Evolutionary conservation across 2,113 vertebrate genomes (phyloP), one percentile per base, ranked within the genome.

Genomic region (Bombycilla garrulus): DNA sequence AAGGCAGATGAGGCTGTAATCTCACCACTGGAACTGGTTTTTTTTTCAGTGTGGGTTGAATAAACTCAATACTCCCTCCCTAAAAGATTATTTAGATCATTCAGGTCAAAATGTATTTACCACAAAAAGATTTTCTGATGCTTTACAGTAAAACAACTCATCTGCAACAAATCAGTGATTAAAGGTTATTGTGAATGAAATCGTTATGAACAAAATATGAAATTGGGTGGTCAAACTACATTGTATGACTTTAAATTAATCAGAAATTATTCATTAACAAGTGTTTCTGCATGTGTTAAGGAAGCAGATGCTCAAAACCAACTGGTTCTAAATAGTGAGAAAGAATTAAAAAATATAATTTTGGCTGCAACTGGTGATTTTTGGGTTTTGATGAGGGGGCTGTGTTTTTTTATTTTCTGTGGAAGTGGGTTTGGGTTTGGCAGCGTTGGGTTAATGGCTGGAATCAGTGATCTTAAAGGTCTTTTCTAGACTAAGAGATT

Each of bases 331-430:
- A 65, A 90, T 44, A 60, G 33, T n/a, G 33, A 58, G 35, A 76
- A 86, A 77, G 11, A 57, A 69, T 64, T 28, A 0, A 44, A 53
- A 73, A 33, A 28, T 4, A 4, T 3, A 11, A 26, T 69, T 71
- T 73, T 81, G 19, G 12, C 21, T 57, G 33, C 20, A 77, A 2
- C 9, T 60, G 24, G 19, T 66, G 25, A 29, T 42, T 84, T 77
- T 40, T 2, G 25, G 18, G 5, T 7, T 33, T 82, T 47, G 11
- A 2, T 40, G 73, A 35, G 14, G 8, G 23, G 5, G 0, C 3
- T n/a, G 7, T n/a, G 10, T 5, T 20, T 12, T 45, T 50, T 28
- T 54, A 17, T 72, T 80, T 35, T 74, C 53, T 60, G 11, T 3
- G 9, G 35, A 33, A 1, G 2, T 10, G 19, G 5, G 11, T 36